These are phyloP conservation scores for Acomys russatus DNA, from an alignment of 2,797 vertebrate species.

Conservation along the genomic window DNA sequence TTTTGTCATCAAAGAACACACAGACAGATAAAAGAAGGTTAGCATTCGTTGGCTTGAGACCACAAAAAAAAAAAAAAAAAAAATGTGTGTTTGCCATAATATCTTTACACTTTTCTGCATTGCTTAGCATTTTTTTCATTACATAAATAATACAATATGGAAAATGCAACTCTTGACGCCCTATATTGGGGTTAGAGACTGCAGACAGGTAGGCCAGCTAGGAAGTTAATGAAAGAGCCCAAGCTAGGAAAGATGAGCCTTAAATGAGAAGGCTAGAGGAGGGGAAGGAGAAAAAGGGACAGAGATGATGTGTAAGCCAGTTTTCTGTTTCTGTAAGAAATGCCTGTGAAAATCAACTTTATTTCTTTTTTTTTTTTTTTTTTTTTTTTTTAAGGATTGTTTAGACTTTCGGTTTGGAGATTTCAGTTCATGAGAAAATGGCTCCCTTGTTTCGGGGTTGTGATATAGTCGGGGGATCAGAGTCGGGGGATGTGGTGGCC, in stretches of 20 bases:
- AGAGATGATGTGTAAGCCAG: background rate
- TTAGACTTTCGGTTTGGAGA: background rate
- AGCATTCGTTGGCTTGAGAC: background rate
- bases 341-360: background rate
- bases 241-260: background rate
- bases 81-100: background rate
- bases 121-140: conserved; percentile 25
- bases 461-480: too few relatives aligned
- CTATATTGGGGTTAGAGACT: background rate
- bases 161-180: background rate
- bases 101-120: background rate
- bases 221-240: background rate
- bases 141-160: conserved; percentile 26
- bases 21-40: conserved; percentile 6
- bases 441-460: background rate
- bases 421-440: background rate
- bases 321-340: background rate
- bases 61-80: conserved; percentile 61
- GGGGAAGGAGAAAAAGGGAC: background rate
- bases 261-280: background rate
- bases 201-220: background rate
- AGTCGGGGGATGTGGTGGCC: too few relatives aligned
- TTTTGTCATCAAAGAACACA: background rate
- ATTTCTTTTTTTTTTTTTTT: too few relatives aligned
- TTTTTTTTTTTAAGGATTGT: too few relatives aligned